Evolutionary conservation across 2,888 invertebrate species (phyloP), one percentile per base, ranked within the genome.

Genomic region (Boloria selene): DNA sequence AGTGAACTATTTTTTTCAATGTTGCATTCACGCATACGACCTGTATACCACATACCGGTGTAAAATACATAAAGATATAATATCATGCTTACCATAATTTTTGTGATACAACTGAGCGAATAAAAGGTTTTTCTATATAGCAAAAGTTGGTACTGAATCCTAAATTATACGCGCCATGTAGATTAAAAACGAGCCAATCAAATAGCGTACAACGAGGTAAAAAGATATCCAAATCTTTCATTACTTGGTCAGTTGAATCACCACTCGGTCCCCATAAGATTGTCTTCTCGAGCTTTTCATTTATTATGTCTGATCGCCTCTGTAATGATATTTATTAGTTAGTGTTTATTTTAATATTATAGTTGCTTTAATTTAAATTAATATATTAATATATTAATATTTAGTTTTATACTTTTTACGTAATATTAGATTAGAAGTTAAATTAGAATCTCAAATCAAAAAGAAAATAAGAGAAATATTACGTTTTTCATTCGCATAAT

Each of bases 191-290:
- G 4, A 82, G 73, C 83, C 82, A 83, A 58, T 82, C 81, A 13
- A 67, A 65, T 5, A 75, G 67, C 0, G 72, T 63, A 54, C 77
- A 78, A 2, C 49, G 61, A 14, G 81, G 81, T 26, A 82, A 70
- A 13, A 45, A 56, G 4, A 82, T 44, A 0, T 64, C 38, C 13
- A 63, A 51, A 52, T 79, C 70, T n/a, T 67, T 18, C 77, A 78
- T 76, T 13, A 84, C 71, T 0, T 75, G 77, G 52, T 84, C 81
- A 0, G 58, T 56, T 2, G 79, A 79, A 55, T 81, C 79, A 26
- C 80, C 77, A 17, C 75, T 79, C 0, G 81, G 81, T 3, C 81
- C 81, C 80, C 80, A 82, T 0, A 82, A 71, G 2, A 80, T 78
- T 0, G 73, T 67, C 3, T 75, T 76, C 64, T 80, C 77, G 4